phyloP scores from a whole-genome alignment of 2,888 invertebrate genomes.

The Calliopum simillimum region DNA sequence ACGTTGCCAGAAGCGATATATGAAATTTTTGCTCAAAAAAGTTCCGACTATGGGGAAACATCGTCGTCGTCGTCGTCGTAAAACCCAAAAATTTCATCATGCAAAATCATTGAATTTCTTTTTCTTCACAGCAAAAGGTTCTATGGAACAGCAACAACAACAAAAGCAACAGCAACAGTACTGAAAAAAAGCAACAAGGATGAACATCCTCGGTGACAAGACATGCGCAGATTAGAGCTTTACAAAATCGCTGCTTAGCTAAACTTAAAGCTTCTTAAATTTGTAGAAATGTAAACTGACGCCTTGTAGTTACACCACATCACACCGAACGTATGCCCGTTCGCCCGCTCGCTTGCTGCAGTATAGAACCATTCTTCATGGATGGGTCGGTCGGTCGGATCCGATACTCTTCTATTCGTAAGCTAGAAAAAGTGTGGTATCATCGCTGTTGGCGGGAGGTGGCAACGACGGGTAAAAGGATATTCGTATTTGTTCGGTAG shows the following conservation, averaged over 20 bases:
- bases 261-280: constrained; percentile 12
- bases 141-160: not conserved
- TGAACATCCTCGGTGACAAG: constrained; percentile 10
- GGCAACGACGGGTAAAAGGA: no score
- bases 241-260: constrained; percentile 6
- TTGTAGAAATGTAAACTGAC: not conserved
- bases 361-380: no score
- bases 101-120: constrained; percentile 12
- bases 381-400: no score
- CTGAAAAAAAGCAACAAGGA: not conserved
- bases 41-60: no score
- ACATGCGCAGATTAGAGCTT: constrained; percentile 25
- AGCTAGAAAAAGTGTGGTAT: no score
- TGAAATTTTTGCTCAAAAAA: no score
- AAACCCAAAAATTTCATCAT: no score
- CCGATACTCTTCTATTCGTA: no score
- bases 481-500: not conserved
- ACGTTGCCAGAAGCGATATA: no score
- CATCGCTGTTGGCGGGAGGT: not conserved
- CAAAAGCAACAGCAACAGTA: not conserved
- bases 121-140: not conserved
- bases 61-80: no score
- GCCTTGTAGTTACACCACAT: not conserved
- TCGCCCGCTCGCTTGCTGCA: no score
- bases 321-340: not conserved